Evolutionary conservation across 1,140 invertebrate species (phyloP), one percentile per base, ranked within the genome.

Genomic region (Drosophila suzukii): DNA sequence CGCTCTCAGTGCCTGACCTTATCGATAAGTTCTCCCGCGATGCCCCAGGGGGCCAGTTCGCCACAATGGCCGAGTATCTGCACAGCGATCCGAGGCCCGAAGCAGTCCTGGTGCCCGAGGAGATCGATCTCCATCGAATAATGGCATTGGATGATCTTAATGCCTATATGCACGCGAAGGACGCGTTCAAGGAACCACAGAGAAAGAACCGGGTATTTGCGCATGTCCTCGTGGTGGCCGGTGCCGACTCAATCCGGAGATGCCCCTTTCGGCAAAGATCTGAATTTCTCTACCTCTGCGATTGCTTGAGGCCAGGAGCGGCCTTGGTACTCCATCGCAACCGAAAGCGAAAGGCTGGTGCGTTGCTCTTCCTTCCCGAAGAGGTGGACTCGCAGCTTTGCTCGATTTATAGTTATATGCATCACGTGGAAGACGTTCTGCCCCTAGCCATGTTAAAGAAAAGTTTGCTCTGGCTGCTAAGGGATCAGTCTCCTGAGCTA

Each of bases 231-330:
- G 56, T 83, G 15, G 27, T 83, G 6, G 46, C 66, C 8, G 80
- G 81, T 0, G 55, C 65, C 0, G 41, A 67, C 1, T 30, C 17
- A 3, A 12, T 27, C 2, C 8, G 15, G 0, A 59, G 58, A 8
- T 27, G 17, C n/a, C 53, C 49, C 0, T 67, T 82, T 6, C 38
- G 41, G 0, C 81, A 84, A 17, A 43, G 30, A 6, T 53, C 65
- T 3, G 66, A 84, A 11, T 80, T 84, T 10, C 58, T 62, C 4
- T 79, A 84, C n/a, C 55, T 84, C 2, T 84, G 81, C 47, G 66
- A 84, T 20, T 84, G 81, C 27, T 43, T 67, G 17, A 10, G 68
- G 17, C 66, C 81, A 7, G 72, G 62, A 6, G 41, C 66, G 8
- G 44, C 70, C 12, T 24, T 83, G 3, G 20, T 83, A 7, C 10